phyloP scores from a whole-genome alignment of 2,113 vertebrate genomes.

The Fregata magnificens region DNA sequence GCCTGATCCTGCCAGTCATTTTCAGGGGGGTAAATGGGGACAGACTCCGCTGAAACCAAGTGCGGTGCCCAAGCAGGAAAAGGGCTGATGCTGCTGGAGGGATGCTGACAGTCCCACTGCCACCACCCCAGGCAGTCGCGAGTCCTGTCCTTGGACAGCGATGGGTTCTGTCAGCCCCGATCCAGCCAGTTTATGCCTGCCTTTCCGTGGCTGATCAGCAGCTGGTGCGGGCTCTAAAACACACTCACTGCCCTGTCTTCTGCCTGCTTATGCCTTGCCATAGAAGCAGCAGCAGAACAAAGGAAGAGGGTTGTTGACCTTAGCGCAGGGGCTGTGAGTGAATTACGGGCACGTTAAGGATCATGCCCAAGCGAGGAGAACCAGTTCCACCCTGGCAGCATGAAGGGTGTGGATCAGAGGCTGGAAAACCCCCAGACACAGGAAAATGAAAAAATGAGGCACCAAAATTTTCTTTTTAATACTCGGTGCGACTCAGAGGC shows the following conservation, averaged over 20 bases:
- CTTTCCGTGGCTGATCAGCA: not conserved
- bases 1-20: not conserved
- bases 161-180: not conserved
- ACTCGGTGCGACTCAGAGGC: not conserved
- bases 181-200: not conserved
- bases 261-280: not conserved
- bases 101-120: not conserved
- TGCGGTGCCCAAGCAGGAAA: fast-evolving
- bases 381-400: not conserved
- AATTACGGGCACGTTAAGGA: not conserved
- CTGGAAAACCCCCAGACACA: slow-evolving; percentile 27
- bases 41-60: not conserved
- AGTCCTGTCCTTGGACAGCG: not conserved
- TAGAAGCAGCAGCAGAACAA: not conserved
- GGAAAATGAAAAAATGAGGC: not conserved
- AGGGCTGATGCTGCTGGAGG: not conserved
- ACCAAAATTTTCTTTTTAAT: not conserved
- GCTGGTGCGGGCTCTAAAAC: not conserved
- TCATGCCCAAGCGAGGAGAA: not conserved
- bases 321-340: not conserved
- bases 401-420: not conserved
- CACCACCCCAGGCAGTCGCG: not conserved
- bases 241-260: not conserved
- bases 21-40: not conserved
- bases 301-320: not conserved